Evolutionary conservation across 2,113 vertebrate genomes (phyloP).

Genomic region (Sakesphorus luctuosus): DNA sequence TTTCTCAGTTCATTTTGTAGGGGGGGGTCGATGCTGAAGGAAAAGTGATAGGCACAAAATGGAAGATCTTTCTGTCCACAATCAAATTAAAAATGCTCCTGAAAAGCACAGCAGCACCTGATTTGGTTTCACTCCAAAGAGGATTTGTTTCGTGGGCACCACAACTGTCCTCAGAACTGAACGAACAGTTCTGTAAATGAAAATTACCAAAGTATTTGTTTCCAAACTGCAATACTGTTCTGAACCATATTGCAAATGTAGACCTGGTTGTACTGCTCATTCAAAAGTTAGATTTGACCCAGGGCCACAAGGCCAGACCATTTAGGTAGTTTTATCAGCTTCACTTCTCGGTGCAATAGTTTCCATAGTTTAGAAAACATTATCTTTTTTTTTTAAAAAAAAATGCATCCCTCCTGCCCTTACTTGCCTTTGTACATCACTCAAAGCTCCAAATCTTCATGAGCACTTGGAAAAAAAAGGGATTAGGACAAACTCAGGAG

Average conservation of each 20-base stretch:
- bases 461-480: background rate
- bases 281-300: background rate
- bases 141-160: background rate
- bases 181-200: background rate
- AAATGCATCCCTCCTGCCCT: background rate
- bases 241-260: background rate
- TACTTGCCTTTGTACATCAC: background rate
- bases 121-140: background rate
- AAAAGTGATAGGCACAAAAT: background rate
- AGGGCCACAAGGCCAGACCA: background rate
- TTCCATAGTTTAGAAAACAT: background rate
- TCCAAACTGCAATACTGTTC: background rate
- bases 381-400: background rate
- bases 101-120: background rate
- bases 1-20: background rate
- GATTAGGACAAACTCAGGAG: background rate
- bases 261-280: background rate
- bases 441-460: background rate
- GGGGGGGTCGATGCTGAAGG: background rate
- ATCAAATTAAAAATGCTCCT: background rate
- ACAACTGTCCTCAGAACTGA: background rate
- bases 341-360: background rate
- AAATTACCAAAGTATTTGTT: background rate
- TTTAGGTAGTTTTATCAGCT: background rate
- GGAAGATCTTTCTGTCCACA: background rate